Evolutionary conservation across 2,888 invertebrate genomes (phyloP), one percentile per base, ranked within the genome.

Genomic region (Listrodromus nycthemerus): DNA sequence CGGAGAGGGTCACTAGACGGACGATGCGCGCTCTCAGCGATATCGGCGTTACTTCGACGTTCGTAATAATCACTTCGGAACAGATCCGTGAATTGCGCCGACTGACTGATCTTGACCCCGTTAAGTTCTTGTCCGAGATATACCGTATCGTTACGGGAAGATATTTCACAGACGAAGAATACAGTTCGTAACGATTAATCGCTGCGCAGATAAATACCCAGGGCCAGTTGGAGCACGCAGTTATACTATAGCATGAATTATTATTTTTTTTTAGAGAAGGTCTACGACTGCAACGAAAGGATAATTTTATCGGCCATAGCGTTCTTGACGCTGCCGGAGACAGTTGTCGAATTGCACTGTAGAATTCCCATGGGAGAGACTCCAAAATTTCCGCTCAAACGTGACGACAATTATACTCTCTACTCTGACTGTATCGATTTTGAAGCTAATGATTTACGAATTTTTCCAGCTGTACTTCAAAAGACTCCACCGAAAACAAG

Each of bases 281-380:
- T 76, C 55, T 93, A 93, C n/a, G 89, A 88, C 48, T 91, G 90
- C 80, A 91, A 91, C 27, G 92, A 92, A 76, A 89, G 90, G 84
- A 89, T 93, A 27, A 89, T 92, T 50, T 78, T 93, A 75, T 91
- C 93, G n/a, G 89, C 89, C 0, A 92, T 93, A 37, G 92, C 92
- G 50, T 91, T 92, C 70, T 86, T 93, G 58, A 90, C 91, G 10
- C 84, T 93, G 37, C 91, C 93, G n/a, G 90, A 91, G 74, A 85
- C 89, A 3, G 82, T 92, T 2, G 33, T 88, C 0, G 90, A 91
- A 84, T 84, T 93, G 16, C 87, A 92, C 55, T 86, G 87, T 61
- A 87, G 91, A 84, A 80, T 92, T 21, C 91, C 92, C 1, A 83
- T 89, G 45, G 65, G 90, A 7, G 76, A 55, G 61, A 41, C 75